A percentile compares a stretch with the other conserved stretches of the same genome.
Evolutionary conservation across 1,140 invertebrate species (phyloP).

Genomic region (Drosophila punjabiensis): DNA sequence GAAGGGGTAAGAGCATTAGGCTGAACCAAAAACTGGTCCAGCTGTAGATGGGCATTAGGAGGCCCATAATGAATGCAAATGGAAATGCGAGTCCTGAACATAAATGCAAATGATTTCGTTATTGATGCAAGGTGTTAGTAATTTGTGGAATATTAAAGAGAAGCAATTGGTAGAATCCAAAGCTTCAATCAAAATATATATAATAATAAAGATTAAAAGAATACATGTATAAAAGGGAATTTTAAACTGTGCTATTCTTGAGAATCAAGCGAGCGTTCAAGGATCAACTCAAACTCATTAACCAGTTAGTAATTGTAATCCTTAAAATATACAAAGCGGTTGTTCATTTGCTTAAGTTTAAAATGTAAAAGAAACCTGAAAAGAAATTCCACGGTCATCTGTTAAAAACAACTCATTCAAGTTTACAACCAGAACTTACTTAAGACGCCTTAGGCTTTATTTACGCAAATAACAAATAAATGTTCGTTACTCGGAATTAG

Average conservation of each 20-base stretch:
- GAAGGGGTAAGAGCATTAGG: slow-evolving; percentile 30
- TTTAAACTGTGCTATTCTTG: background rate
- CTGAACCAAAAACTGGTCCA: background rate
- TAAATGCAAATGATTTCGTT: slow-evolving; percentile 9
- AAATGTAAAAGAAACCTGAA: background rate
- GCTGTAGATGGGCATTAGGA: slow-evolving; percentile 4
- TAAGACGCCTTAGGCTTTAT: slow-evolving; percentile 74
- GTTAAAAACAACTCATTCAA: background rate
- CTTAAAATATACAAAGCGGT: no score
- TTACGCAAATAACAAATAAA: slow-evolving; percentile 60
- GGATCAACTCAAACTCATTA: background rate
- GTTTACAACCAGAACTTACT: slow-evolving; percentile 34
- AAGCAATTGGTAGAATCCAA: background rate
- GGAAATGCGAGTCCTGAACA: background rate
- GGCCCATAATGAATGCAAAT: slow-evolving; percentile 7
- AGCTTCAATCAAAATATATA: background rate
- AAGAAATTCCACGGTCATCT: no score
- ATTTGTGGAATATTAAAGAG: slow-evolving; percentile 1
- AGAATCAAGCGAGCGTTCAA: background rate
- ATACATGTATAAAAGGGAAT: background rate
- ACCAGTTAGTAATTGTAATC: background rate
- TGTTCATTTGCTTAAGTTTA: background rate
- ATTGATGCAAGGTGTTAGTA: slow-evolving; percentile 9
- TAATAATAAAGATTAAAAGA: background rate
- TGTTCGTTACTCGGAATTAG: slow-evolving; percentile 47